These are phyloP conservation scores for Rana temporaria DNA, from an alignment of 2,113 vertebrate genomes.

Conservation along the genomic window DNA sequence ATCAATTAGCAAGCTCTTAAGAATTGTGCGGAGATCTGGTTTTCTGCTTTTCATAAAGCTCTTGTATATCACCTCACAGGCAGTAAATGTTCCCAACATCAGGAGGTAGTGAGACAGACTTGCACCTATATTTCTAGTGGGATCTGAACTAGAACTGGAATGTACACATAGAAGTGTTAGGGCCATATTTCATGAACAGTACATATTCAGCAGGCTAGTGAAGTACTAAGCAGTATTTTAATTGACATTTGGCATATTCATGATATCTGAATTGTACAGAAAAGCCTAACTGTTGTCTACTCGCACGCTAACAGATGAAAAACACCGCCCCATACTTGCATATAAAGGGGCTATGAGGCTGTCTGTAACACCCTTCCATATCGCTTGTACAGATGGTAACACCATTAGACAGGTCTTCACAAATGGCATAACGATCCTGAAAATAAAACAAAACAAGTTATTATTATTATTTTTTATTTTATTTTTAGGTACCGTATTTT, in stretches of 20 bases:
- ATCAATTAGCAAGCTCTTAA: no score
- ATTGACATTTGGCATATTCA: slow-evolving; percentile 62
- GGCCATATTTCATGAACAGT: slow-evolving; percentile 2
- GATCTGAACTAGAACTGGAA: not conserved
- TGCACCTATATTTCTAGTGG: not conserved
- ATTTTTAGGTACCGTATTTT: no score
- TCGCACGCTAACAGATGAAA: slow-evolving; percentile 77
- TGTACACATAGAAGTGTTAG: slow-evolving; percentile 15
- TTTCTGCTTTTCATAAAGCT: no score
- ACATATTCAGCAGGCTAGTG: not conserved
- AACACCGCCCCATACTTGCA: slow-evolving; percentile 77
- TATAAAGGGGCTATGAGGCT: slow-evolving; percentile 78
- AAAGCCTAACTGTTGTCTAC: slow-evolving; percentile 69
- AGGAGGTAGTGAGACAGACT: not conserved
- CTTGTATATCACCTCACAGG: no score
- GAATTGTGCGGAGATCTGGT: no score
- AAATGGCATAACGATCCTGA: slow-evolving; percentile 89
- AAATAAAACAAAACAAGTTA: slow-evolving; percentile 56
- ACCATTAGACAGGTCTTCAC: slow-evolving; percentile 84
- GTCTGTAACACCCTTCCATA: slow-evolving; percentile 87
- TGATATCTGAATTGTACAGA: slow-evolving; percentile 55
- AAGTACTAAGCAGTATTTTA: slow-evolving; percentile 1
- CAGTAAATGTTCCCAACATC: not conserved
- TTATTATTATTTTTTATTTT: no score
- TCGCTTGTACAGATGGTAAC: slow-evolving; percentile 78